Evolutionary conservation across 2,113 vertebrate genomes (phyloP).

Genomic region (Scophthalmus maximus): DNA sequence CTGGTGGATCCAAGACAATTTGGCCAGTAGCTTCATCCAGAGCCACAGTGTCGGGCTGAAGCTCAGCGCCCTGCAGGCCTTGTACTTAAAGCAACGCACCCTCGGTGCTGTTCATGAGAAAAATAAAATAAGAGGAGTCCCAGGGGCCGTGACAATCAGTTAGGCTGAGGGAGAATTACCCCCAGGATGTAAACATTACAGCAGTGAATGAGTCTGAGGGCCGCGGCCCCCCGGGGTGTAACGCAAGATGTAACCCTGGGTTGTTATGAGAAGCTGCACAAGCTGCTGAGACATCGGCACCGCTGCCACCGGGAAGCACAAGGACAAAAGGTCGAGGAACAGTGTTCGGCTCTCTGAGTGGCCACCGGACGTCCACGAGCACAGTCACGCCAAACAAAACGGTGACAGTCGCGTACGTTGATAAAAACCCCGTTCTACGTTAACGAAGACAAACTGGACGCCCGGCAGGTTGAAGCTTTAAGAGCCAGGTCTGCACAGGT

Average conservation of each 20-base stretch:
- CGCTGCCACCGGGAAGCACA: conserved; percentile 55
- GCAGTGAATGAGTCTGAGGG: conserved; percentile 64
- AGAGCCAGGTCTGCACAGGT: conserved; percentile 43
- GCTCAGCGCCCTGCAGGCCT: conserved; percentile 63
- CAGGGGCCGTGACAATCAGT: conserved; percentile 65
- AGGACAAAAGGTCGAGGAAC: conserved; percentile 72
- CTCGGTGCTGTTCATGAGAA: conserved; percentile 66
- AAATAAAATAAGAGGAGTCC: conserved; percentile 1
- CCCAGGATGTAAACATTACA: conserved; percentile 76
- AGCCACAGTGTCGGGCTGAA: conserved; percentile 51
- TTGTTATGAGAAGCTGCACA: conserved; percentile 70
- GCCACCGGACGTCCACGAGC: conserved; percentile 12
- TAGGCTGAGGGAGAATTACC: conserved; percentile 65
- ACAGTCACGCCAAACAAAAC: conserved; percentile 31
- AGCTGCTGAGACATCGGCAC: conserved; percentile 52
- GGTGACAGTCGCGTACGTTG: background rate
- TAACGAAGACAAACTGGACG: conserved; percentile 32
- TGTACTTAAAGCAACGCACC: conserved; percentile 66
- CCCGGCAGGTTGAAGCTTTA: conserved; percentile 40
- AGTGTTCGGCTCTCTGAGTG: conserved; percentile 23
- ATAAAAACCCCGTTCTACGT: conserved; percentile 13
- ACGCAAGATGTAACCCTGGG: conserved; percentile 58
- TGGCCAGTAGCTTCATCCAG: conserved; percentile 47
- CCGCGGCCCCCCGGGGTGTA: conserved; percentile 69
- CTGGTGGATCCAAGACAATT: conserved; percentile 29